Conservation (phyloP, 2,113 vertebrate genomes). For the Gymnocephalus cernua region DNA sequence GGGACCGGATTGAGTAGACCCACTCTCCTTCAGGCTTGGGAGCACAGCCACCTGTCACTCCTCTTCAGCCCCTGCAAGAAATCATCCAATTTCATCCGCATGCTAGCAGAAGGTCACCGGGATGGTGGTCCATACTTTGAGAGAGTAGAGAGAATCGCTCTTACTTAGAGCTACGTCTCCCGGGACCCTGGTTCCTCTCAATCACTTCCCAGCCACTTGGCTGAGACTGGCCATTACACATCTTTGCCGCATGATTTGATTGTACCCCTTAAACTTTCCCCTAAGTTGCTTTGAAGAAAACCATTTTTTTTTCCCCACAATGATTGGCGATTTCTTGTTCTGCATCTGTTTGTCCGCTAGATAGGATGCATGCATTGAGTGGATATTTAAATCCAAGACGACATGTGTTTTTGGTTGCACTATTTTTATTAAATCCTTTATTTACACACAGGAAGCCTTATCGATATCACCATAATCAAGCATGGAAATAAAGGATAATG, state of each 20-base stretch:
- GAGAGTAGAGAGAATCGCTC: constrained; percentile 70
- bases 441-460: not conserved
- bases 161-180: constrained; percentile 74
- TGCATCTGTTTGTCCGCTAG: not conserved
- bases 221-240: constrained; percentile 22
- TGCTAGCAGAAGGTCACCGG: constrained; percentile 77
- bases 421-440: not conserved
- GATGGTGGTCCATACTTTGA: constrained; percentile 76
- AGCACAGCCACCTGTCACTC: constrained; percentile 84
- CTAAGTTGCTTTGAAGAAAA: constrained; percentile 16
- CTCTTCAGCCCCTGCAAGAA: constrained; percentile 78
- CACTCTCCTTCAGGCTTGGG: constrained; percentile 77
- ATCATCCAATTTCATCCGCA: constrained; percentile 82
- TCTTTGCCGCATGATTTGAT: constrained; percentile 2
- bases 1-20: constrained; percentile 69
- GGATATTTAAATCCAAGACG: not conserved
- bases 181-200: constrained; percentile 70
- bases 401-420: not conserved
- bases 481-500: not conserved
- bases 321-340: not conserved
- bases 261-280: constrained; percentile 12
- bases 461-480: not conserved
- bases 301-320: not conserved
- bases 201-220: constrained; percentile 68
- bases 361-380: not conserved